Percentiles rank a stretch among this genome's conserved stretches.
Evolutionary conservation across 1,140 invertebrate species (phyloP).

Genomic region (Leptopilina boulardi): DNA sequence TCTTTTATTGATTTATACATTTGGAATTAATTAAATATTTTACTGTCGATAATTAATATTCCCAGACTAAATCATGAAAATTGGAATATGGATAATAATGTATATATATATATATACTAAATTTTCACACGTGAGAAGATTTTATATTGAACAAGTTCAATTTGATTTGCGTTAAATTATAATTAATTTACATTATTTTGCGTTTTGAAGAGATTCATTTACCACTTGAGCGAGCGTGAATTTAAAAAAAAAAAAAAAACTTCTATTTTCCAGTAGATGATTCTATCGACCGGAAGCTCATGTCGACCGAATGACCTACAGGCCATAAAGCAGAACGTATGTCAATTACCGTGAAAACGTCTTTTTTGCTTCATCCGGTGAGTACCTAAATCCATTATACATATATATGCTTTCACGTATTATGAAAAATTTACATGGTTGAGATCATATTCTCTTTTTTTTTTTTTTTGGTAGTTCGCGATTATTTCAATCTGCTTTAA

Average conservation of each 20-base stretch:
- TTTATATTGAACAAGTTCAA: background rate
- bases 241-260: slow-evolving; percentile 24
- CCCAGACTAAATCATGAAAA: background rate
- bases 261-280: slow-evolving; percentile 41
- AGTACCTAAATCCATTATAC: slow-evolving; percentile 26
- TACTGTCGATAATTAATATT: background rate
- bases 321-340: slow-evolving; percentile 44
- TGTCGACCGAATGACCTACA: slow-evolving; percentile 44
- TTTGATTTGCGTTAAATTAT: background rate
- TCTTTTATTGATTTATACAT: background rate
- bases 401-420: slow-evolving; percentile 23
- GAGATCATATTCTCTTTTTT: too few relatives aligned
- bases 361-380: slow-evolving; percentile 27
- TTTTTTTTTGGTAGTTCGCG: background rate
- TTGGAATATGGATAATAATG: background rate
- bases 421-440: slow-evolving; percentile 11
- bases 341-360: slow-evolving; percentile 11
- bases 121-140: background rate
- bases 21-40: background rate
- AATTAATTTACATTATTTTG: slow-evolving; percentile 21
- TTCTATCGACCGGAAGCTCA: slow-evolving; percentile 42
- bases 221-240: slow-evolving; percentile 2
- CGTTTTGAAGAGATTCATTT: slow-evolving; percentile 3
- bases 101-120: background rate
- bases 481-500: background rate